Conservation (phyloP, 2,888 invertebrate species). For the Drosophila austrosaltans region DNA sequence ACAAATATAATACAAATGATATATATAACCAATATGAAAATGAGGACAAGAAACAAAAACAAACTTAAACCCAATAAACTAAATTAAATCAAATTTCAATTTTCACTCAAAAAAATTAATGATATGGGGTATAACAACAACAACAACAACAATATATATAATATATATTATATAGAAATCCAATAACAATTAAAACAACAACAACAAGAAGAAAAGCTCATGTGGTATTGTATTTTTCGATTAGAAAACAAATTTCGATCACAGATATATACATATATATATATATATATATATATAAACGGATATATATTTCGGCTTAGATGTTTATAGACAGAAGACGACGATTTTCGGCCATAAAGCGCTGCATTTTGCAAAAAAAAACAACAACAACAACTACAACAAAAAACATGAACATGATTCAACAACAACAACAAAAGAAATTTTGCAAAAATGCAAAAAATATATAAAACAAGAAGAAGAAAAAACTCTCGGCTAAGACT, state of each 20-base stretch:
- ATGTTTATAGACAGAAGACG: slow-evolving; percentile 32
- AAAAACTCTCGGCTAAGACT: slow-evolving; percentile 65
- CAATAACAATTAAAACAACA: slow-evolving; percentile 7
- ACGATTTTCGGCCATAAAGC: slow-evolving; percentile 70
- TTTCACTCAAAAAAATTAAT: not conserved
- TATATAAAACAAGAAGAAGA: slow-evolving; percentile 12
- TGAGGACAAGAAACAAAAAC: not conserved
- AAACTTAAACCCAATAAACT: not conserved
- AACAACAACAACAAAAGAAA: not conserved
- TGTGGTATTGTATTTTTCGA: slow-evolving; percentile 57
- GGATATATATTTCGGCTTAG: slow-evolving; percentile 65
- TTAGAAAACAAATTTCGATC: slow-evolving; percentile 58
- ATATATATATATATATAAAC: slow-evolving; percentile 19
- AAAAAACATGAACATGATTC: slow-evolving; percentile 33
- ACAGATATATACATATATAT: slow-evolving; percentile 37
- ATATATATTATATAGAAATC: not conserved
- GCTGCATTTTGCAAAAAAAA: slow-evolving; percentile 48
- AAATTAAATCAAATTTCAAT: not conserved
- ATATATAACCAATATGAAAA: not conserved
- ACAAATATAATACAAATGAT: not conserved
- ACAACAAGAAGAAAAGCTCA: slow-evolving; percentile 37
- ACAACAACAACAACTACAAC: slow-evolving; percentile 31
- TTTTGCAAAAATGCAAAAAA: slow-evolving; percentile 40
- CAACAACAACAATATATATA: not conserved
- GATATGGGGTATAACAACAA: slow-evolving; percentile 2